Evolutionary conservation across 2,888 invertebrate species (phyloP).

Genomic region (Odontomyia ornata): DNA sequence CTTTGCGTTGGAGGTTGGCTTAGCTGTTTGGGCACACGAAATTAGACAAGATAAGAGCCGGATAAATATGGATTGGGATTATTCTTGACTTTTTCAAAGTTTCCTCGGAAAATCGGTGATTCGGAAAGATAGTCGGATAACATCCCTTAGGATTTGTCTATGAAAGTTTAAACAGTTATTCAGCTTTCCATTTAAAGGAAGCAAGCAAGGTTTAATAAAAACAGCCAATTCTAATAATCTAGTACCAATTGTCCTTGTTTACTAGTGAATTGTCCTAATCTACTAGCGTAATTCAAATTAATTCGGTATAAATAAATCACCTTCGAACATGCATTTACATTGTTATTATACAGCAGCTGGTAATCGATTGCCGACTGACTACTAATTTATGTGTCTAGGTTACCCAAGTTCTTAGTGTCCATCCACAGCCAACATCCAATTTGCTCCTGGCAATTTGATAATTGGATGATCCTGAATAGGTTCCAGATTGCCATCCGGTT

Average conservation of each 20-base stretch:
- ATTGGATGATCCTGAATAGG: slow-evolving; percentile 34
- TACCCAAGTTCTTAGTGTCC: slow-evolving; percentile 10
- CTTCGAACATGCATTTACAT: slow-evolving; percentile 36
- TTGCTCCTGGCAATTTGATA: slow-evolving; percentile 36
- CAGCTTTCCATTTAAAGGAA: too few relatives aligned
- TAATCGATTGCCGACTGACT: slow-evolving; percentile 32
- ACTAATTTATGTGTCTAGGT: slow-evolving; percentile 43
- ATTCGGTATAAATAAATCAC: slow-evolving; percentile 31
- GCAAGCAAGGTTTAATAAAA: too few relatives aligned
- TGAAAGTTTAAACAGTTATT: too few relatives aligned
- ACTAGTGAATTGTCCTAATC: too few relatives aligned
- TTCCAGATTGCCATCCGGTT: slow-evolving; percentile 29
- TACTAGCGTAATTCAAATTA: background rate
- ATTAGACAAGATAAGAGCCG: too few relatives aligned
- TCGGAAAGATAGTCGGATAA: too few relatives aligned
- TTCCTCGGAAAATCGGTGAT: too few relatives aligned
- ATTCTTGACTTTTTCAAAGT: too few relatives aligned
- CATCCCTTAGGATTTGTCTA: too few relatives aligned
- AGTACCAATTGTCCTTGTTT: too few relatives aligned
- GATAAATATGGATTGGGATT: too few relatives aligned
- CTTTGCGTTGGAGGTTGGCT: background rate
- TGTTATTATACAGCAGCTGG: slow-evolving; percentile 29
- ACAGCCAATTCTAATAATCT: too few relatives aligned
- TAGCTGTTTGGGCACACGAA: background rate
- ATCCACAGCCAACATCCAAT: background rate